Evolutionary conservation across 2,797 vertebrate species (phyloP), one percentile per base, ranked within the genome.

Genomic region (Bovichtus variegatus): DNA sequence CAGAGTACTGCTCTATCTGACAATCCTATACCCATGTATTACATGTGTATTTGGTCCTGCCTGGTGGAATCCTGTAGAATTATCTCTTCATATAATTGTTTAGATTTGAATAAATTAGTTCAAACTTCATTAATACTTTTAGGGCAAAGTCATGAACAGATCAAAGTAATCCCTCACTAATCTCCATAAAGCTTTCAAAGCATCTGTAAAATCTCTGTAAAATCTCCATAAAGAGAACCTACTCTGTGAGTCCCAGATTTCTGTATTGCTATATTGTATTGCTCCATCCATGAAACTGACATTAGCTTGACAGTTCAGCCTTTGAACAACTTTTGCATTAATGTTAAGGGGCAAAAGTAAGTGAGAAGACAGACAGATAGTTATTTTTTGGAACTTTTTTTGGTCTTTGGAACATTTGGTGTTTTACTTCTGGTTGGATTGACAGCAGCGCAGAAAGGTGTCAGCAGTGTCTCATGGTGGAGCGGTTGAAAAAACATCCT

Each of bases 221-320:
- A 46, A 71, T 78, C 61, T 36, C n/a, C 9, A 9, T 44, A 44
- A 34, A 64, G 29, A 51, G 34, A 43, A 19, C 51, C 25, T 27
- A 19, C 19, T 57, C 34, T 57, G 9, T 29, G 40, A 67, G 41
- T 34, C 43, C 12, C 11, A 38, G 51, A 65, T 80, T 80, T 73
- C 64, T 5, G 25, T 51, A n/a, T n/a, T n/a, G n/a, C n/a, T 31
- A 31, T 29, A 31, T 29, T 31, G 18, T 64, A 13, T 74, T 74
- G 71, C 78, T 65, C 80, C 71, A 80, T 70, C 58, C 49, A 44
- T 13, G 59, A 54, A 64, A 51, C 58, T 59, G 65, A 43, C 47
- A 55, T 60, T 40, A 55, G n/a, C 46, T 31, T 36, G 59, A 53
- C 59, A 58, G 50, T 46, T 66, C 38, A 60, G 21, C 47, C 47